A percentile compares a stretch with the other conserved stretches of the same genome.
phyloP scores from a whole-genome alignment of 2,888 invertebrate species.

The Orthonevra nobilis region DNA sequence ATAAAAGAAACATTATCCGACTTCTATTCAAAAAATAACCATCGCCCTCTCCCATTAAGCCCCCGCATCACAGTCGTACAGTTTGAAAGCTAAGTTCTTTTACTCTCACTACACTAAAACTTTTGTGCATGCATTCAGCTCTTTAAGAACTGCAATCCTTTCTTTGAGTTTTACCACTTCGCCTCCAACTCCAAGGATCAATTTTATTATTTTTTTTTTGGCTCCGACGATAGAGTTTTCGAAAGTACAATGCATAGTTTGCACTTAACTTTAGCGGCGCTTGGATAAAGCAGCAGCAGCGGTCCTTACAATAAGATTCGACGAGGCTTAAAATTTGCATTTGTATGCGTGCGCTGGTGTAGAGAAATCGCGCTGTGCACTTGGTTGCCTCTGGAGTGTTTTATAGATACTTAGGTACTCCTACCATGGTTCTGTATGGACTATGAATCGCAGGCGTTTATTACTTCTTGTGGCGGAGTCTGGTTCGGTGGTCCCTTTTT shows the following conservation, averaged over 20 bases:
- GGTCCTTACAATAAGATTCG: conserved; percentile 45
- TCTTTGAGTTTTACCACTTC: conserved; percentile 13
- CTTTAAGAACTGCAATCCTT: conserved; percentile 35
- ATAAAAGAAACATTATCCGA: conserved; percentile 45
- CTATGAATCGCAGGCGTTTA: conserved; percentile 53
- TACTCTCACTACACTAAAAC: conserved; percentile 30
- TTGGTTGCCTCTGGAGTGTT: conserved; percentile 20
- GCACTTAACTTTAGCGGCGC: conserved; percentile 55
- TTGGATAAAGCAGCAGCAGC: conserved; percentile 39
- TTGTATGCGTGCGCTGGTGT: conserved; percentile 17
- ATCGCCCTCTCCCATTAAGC: conserved; percentile 34
- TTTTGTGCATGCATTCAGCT: conserved; percentile 48
- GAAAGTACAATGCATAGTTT: conserved; percentile 50
- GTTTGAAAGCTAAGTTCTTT: conserved; percentile 13
- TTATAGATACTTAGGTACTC: neutral
- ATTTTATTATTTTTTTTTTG: conserved; percentile 28
- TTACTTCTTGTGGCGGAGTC: conserved; percentile 43
- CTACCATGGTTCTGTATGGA: neutral
- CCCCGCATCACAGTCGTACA: neutral
- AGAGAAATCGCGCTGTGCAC: conserved; percentile 14
- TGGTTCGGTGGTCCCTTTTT: conserved; percentile 22
- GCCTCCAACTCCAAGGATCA: neutral
- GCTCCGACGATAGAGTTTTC: conserved; percentile 26
- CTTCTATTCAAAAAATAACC: conserved; percentile 35
- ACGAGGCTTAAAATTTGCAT: conserved; percentile 54